Base-by-base conservation (phyloP, 53 echinoderm and acorn worm genomes). In the Arbacia lixula region DNA sequence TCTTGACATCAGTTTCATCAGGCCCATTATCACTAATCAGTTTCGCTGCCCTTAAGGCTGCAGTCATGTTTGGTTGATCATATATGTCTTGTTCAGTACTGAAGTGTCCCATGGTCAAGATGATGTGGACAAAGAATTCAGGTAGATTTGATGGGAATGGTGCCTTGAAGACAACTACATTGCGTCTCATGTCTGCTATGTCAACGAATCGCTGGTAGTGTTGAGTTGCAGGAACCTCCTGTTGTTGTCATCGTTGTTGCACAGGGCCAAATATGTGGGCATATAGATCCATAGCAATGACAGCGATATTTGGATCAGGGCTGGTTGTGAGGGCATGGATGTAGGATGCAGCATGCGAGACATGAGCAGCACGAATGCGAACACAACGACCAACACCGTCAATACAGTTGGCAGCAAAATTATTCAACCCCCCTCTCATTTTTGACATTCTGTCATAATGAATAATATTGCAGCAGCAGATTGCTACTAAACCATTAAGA, bases 101-200 rank as follows among this genome's bases (percentile, higher is more conserved):
- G 40, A 81, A 81, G 58, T 81, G 81, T 25, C 81, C 81, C 81
- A 81, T 81, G 1, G 81, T 60, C 6, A 81, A 60, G 17, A 81
- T 81, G 60, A 81, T 25, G 60, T 81, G 81, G 40, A 81, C 60
- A 58, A 81, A 81, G 81, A 81, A 81, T 60, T 58, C 60, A 21
- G 81, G 81, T 2, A 81, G 5, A 35, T 81, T 81, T 3, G 81
- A 60, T 12, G 81, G 81, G 40, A 32, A 60, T 60, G 81, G 81
- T 28, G 81, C 60, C 60, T 30, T 57, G 81, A 81, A 81, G 81
- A 81, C 81, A 58, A 81, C 81, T 62, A 81, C 81, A 58, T 81
- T 81, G 81, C 81, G 81, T 58, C 60, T 81, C 33, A 60, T 58
- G 58, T 81, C 60, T 60, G 81, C 17, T 81, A 17, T 30, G 60